phyloP scores from a whole-genome alignment of 2,797 vertebrate genomes.

The Coendou prehensilis region DNA sequence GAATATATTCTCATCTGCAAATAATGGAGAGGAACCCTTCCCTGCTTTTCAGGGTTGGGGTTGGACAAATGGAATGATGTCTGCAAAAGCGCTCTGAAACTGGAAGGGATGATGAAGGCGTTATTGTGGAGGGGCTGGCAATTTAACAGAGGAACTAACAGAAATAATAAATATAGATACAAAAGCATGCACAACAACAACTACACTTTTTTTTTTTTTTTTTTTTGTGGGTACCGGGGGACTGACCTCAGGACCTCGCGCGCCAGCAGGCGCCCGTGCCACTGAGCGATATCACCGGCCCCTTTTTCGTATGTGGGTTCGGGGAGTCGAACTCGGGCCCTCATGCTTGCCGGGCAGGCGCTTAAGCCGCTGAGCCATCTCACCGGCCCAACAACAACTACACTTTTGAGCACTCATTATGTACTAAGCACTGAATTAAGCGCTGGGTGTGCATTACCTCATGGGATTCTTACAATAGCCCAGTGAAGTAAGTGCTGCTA shows the following conservation, averaged over 20 bases:
- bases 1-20: not conserved
- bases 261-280: too few relatives aligned
- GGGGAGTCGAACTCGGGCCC: too few relatives aligned
- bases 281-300: too few relatives aligned
- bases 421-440: not conserved
- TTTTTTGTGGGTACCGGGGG: too few relatives aligned
- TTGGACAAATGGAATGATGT: not conserved
- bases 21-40: not conserved
- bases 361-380: too few relatives aligned
- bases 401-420: conserved; percentile 15
- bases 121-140: conserved; percentile 3
- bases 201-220: too few relatives aligned
- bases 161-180: not conserved
- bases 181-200: not conserved
- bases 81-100: not conserved
- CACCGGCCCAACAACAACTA: not conserved
- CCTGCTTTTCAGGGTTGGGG: not conserved
- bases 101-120: not conserved
- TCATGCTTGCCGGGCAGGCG: too few relatives aligned
- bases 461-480: conserved; percentile 8
- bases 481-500: conserved; percentile 48
- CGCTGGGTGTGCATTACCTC: not conserved
- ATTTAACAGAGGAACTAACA: not conserved
- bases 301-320: too few relatives aligned
- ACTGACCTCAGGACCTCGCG: too few relatives aligned